Conservation (phyloP, 2,888 invertebrate species). For the Calameuta pallipes region DNA sequence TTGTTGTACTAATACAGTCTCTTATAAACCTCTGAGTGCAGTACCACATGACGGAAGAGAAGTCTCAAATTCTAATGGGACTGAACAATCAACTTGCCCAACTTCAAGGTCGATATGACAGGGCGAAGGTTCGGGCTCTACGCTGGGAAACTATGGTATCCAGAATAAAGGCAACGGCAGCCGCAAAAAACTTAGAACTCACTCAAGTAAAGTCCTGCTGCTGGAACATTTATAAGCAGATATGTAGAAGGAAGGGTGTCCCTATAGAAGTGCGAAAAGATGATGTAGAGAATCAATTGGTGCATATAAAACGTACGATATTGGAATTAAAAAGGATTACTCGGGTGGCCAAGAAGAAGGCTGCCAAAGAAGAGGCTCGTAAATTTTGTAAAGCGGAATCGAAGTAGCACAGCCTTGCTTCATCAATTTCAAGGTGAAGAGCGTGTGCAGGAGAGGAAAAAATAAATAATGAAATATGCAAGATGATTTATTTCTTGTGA, state of each 20-base stretch:
- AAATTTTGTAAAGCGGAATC: background rate
- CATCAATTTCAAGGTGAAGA: background rate
- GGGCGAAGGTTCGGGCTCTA: constrained; percentile 70
- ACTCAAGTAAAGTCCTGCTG: constrained; percentile 71
- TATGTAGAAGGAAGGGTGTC: constrained; percentile 71
- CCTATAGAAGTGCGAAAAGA: constrained; percentile 60
- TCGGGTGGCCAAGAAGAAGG: constrained; percentile 65
- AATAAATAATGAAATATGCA: background rate
- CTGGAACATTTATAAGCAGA: constrained; percentile 74
- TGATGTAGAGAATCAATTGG: constrained; percentile 73
- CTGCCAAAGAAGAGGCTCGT: constrained; percentile 57
- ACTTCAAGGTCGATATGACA: constrained; percentile 72
- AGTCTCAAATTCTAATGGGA: constrained; percentile 73
- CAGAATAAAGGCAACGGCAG: constrained; percentile 71
- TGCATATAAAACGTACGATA: constrained; percentile 73
- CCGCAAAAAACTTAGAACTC: constrained; percentile 69
- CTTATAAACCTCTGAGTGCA: constrained; percentile 20
- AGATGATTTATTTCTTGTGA: background rate
- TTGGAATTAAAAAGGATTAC: constrained; percentile 69
- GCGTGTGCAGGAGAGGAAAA: background rate
- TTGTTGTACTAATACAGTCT: background rate
- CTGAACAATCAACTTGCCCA: constrained; percentile 74
- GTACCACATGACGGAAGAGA: constrained; percentile 70
- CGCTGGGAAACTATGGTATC: constrained; percentile 74
- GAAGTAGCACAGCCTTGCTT: background rate